A percentile compares a stretch with the other conserved stretches of the same genome.
These are phyloP conservation scores for Dusona sp. DNA, from an alignment of 2,888 invertebrate genomes.

Conservation along the genomic window DNA sequence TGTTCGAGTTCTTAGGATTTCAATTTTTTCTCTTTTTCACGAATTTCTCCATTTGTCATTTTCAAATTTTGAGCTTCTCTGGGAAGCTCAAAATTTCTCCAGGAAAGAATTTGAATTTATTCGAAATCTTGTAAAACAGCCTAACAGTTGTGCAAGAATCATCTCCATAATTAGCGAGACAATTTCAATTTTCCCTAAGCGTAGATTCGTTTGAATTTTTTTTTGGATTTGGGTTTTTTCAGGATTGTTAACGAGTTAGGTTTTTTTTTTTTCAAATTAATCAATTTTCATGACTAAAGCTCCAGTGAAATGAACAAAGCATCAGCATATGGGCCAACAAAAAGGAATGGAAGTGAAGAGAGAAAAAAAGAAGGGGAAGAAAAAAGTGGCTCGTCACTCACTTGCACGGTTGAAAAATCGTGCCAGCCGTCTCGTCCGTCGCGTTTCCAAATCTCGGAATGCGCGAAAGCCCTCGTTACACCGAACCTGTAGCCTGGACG, in stretches of 20 bases:
- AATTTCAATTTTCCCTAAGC: not conserved
- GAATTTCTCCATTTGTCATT: not conserved
- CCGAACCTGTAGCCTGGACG: not conserved
- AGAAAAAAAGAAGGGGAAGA: slow-evolving; percentile 4
- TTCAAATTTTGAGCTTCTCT: too few relatives aligned
- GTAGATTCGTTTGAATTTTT: not conserved
- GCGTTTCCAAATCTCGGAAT: slow-evolving; percentile 32
- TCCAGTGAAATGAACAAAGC: slow-evolving; percentile 34
- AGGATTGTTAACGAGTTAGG: not conserved
- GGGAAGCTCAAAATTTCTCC: too few relatives aligned
- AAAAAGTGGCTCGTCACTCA: slow-evolving; percentile 49
- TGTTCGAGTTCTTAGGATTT: not conserved
- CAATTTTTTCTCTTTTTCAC: not conserved
- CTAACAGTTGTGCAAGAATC: too few relatives aligned
- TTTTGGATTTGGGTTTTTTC: not conserved
- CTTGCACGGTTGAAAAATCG: slow-evolving; percentile 48
- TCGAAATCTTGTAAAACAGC: not conserved
- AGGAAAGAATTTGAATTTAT: not conserved
- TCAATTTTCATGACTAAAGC: not conserved
- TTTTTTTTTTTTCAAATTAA: not conserved
- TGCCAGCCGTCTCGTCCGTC: slow-evolving; percentile 22
- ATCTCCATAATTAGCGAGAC: not conserved
- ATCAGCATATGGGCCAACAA: slow-evolving; percentile 4
- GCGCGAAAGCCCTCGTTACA: slow-evolving; percentile 17
- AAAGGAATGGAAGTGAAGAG: not conserved